These are phyloP conservation scores for Azemiops feae DNA, from an alignment of 2,113 vertebrate genomes.

Conservation along the genomic window DNA sequence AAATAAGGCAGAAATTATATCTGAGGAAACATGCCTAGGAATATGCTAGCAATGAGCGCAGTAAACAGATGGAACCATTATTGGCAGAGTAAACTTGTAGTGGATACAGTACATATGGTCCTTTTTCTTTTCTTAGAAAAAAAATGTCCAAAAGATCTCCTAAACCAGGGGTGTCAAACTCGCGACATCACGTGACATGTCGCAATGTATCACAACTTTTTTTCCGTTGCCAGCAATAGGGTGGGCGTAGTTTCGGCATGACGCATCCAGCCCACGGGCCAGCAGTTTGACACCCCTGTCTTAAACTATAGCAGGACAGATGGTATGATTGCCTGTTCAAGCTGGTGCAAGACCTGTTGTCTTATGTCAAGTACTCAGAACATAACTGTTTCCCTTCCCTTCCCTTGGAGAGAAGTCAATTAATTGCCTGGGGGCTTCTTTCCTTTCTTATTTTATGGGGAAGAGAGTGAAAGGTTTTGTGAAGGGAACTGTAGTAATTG, in stretches of 20 bases:
- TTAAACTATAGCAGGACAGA: background rate
- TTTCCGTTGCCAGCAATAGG: no score
- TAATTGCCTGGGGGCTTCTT: background rate
- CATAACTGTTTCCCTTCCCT: background rate
- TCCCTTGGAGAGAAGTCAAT: background rate
- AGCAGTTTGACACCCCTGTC: no score
- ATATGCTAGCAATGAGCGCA: background rate
- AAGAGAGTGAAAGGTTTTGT: background rate
- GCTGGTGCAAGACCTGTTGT: background rate
- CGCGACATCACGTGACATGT: no score
- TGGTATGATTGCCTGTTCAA: background rate
- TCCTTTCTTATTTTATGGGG: background rate
- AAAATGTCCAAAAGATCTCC: background rate
- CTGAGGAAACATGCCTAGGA: background rate
- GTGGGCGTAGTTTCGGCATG: no score
- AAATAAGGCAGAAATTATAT: background rate
- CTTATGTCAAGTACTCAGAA: background rate
- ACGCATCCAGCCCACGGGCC: no score
- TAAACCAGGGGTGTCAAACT: no score
- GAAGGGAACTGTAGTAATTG: background rate
- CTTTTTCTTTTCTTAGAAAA: background rate
- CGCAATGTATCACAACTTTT: no score
- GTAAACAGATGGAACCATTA: background rate
- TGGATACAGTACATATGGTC: background rate
- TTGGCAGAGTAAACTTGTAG: background rate